Evolutionary conservation across 2,888 invertebrate genomes (phyloP).

Genomic region (Scaptomyza tumidula): DNA sequence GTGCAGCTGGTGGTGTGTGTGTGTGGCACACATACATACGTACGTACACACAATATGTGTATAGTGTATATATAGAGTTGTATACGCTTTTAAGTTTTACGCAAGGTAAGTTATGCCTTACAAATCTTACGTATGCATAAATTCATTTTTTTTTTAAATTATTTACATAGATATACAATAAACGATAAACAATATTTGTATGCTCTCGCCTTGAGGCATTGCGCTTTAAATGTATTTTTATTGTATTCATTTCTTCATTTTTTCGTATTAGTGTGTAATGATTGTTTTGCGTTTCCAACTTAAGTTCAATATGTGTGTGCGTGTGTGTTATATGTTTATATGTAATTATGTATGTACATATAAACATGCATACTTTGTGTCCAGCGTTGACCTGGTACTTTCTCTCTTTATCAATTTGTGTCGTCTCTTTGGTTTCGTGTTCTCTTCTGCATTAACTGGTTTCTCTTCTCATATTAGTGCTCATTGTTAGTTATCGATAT

Average conservation of each 20-base stretch:
- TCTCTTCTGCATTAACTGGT: conserved; percentile 17
- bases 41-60: conserved; percentile 32
- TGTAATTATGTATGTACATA: conserved; percentile 6
- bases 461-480: conserved; percentile 22
- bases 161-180: conserved; percentile 21
- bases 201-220: conserved; percentile 8
- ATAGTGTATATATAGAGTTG: conserved; percentile 43
- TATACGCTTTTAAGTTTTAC: conserved; percentile 57
- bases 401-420: conserved; percentile 14
- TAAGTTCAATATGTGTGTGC: conserved; percentile 9
- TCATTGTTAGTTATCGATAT: conserved; percentile 22
- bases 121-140: conserved; percentile 49
- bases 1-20: conserved; percentile 41
- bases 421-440: conserved; percentile 17
- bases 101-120: conserved; percentile 59
- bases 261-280: conserved; percentile 10
- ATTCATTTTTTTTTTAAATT: conserved; percentile 18
- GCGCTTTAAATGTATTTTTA: conserved; percentile 18
- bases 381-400: conserved; percentile 40
- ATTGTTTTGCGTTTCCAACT: conserved; percentile 6
- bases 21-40: conserved; percentile 31
- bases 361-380: conserved; percentile 8
- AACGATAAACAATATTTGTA: conserved; percentile 19
- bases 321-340: neutral
- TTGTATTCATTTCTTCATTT: conserved; percentile 1